A percentile compares a stretch with the other conserved stretches of the same genome.
Evolutionary conservation across 2,797 vertebrate genomes (phyloP).

Genomic region (Taeniopygia guttata): DNA sequence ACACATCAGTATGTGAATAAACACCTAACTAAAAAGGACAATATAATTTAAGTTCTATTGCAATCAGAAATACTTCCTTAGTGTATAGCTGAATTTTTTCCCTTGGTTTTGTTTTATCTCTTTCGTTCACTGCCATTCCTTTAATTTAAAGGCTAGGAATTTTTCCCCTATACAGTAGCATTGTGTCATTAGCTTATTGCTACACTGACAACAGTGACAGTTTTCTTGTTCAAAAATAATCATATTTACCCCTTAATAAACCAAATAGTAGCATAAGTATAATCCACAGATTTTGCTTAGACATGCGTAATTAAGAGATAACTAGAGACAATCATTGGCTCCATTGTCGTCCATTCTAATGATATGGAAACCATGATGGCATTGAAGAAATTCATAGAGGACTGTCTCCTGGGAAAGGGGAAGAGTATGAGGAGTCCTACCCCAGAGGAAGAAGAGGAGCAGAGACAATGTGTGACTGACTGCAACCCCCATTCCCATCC

Average conservation of each 20-base stretch:
- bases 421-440: neutral
- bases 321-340: neutral
- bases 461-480: accelerated
- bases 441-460: neutral
- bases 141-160: neutral
- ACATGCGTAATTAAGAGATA: neutral
- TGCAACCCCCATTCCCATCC: neutral
- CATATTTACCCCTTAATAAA: neutral
- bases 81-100: neutral
- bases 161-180: neutral
- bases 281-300: neutral
- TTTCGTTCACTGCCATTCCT: neutral
- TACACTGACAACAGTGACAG: neutral
- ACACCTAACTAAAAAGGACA: neutral
- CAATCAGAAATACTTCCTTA: neutral
- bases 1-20: neutral
- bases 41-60: neutral
- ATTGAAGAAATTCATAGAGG: neutral
- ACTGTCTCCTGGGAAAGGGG: no score
- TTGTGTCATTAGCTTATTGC: neutral
- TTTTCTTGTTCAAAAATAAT: neutral
- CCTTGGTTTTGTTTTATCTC: neutral
- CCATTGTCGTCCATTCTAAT: neutral
- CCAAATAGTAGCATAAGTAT: neutral
- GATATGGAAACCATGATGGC: neutral